Conservation (phyloP, 2,797 vertebrate species). For the Molossus alvarezi region DNA sequence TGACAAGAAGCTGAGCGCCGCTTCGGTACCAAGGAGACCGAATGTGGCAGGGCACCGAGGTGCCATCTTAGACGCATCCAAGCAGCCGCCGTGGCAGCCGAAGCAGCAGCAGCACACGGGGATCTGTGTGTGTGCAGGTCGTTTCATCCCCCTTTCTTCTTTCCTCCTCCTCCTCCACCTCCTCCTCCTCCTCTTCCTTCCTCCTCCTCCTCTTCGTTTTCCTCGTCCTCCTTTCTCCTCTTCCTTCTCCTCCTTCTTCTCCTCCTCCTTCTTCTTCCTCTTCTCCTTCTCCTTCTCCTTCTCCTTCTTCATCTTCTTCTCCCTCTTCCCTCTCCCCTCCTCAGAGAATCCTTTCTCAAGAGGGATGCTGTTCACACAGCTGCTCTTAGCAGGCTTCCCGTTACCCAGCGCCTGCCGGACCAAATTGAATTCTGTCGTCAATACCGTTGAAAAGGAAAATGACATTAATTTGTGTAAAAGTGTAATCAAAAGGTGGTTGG, state of each 20-base stretch:
- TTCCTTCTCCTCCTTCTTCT: constrained; percentile 32
- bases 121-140: neutral
- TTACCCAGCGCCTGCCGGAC: constrained; percentile 80
- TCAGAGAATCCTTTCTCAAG: constrained; percentile 70
- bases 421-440: constrained; percentile 83
- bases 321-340: constrained; percentile 43
- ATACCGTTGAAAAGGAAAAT: constrained; percentile 85
- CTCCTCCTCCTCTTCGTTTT: constrained; percentile 33
- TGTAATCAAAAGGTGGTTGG: constrained; percentile 80
- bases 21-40: constrained; percentile 84
- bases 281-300: constrained; percentile 40
- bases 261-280: neutral
- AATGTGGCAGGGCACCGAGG: constrained; percentile 87
- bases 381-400: constrained; percentile 54
- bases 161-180: no score
- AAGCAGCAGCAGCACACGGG: constrained; percentile 40
- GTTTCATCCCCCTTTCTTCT: neutral
- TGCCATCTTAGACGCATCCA: constrained; percentile 85
- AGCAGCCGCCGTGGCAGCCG: constrained; percentile 50
- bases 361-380: constrained; percentile 51
- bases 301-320: constrained; percentile 26
- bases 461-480: constrained; percentile 87
- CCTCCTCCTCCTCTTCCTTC: neutral
- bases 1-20: constrained; percentile 82
- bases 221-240: constrained; percentile 12